Evolutionary conservation across 2,113 vertebrate genomes (phyloP).

Genomic region (Neolamprologus cancellatus): DNA sequence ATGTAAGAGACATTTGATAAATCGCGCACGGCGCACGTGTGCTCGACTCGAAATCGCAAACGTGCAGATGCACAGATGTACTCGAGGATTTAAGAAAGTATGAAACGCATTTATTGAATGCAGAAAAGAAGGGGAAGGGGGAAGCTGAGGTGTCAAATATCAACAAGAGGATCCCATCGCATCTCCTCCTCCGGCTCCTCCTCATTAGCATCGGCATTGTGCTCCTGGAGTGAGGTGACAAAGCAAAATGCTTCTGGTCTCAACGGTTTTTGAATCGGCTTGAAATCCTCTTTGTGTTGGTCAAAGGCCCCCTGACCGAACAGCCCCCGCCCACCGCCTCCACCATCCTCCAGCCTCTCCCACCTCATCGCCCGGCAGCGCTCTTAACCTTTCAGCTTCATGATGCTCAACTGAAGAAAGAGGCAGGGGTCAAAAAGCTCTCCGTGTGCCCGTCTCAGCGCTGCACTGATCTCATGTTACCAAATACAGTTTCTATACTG

Average conservation of each 20-base stretch:
- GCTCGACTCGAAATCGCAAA: neutral
- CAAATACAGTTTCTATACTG: neutral
- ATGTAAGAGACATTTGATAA: neutral
- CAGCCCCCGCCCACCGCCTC: neutral
- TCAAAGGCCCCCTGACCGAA: neutral
- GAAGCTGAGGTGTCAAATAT: constrained; percentile 31
- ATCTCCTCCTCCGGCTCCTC: constrained; percentile 44
- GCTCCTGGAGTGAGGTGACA: constrained; percentile 48
- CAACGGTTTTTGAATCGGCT: constrained; percentile 55
- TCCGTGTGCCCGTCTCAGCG: neutral
- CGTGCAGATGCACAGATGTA: neutral
- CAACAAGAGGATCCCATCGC: constrained; percentile 36
- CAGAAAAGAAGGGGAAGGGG: neutral
- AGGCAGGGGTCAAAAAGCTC: neutral
- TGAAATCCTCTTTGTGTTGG: constrained; percentile 65
- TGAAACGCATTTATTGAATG: neutral
- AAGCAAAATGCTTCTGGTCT: constrained; percentile 57
- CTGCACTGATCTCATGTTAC: too few relatives aligned
- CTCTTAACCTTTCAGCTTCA: neutral
- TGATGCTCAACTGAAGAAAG: neutral
- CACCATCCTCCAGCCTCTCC: neutral
- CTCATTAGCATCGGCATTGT: constrained; percentile 68
- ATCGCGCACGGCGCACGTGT: neutral
- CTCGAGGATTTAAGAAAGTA: neutral
- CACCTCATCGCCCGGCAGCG: neutral